Conservation (phyloP, 2,113 vertebrate species). For the Zosterops hypoxanthus region DNA sequence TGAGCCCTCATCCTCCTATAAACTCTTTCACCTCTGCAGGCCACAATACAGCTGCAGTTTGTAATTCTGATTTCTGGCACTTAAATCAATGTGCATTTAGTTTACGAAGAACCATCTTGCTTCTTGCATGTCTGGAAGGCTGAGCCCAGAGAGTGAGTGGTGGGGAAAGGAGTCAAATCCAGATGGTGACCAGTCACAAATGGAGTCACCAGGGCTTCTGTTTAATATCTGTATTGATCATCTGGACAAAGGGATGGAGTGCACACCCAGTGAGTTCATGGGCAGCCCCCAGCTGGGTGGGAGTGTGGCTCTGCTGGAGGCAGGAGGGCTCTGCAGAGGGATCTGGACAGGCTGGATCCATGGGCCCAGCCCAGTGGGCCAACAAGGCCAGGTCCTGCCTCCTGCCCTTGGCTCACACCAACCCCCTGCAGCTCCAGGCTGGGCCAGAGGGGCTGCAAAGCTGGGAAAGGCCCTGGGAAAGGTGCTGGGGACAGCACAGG, state of each 20-base stretch:
- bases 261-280: not conserved
- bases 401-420: not conserved
- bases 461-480: not conserved
- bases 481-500: not conserved
- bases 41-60: not conserved
- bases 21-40: not conserved
- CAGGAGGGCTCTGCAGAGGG: not conserved
- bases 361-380: not conserved
- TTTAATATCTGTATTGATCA: not conserved
- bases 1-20: not conserved
- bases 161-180: not conserved
- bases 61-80: not conserved
- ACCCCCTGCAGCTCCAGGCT: not conserved
- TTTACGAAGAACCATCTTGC: not conserved
- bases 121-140: not conserved
- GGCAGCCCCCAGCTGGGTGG: not conserved
- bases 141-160: not conserved
- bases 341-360: not conserved
- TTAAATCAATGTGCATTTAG: not conserved
- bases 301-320: not conserved
- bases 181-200: not conserved
- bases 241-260: rapidly evolving
- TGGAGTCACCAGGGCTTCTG: not conserved
- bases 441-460: no score
- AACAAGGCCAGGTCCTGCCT: not conserved